These are phyloP conservation scores for Eupithecia subumbrata DNA, from an alignment of 2,888 invertebrate species.

Conservation along the genomic window DNA sequence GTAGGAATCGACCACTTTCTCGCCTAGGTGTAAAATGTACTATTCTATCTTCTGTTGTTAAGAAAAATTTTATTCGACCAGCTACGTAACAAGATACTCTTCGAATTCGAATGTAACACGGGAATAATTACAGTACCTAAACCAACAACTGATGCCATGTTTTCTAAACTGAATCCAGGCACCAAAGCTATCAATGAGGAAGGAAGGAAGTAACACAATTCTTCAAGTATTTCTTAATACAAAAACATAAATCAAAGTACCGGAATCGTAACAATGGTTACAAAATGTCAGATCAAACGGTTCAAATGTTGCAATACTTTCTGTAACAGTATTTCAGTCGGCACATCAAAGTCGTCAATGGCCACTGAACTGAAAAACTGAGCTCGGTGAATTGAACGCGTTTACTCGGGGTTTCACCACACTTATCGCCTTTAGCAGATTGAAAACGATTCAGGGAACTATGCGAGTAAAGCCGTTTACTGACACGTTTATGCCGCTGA, in stretches of 20 bases:
- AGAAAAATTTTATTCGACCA: neutral
- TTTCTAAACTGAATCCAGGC: neutral
- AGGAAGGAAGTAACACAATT: slow-evolving; percentile 25
- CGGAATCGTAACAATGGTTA: slow-evolving; percentile 47
- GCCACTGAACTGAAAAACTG: slow-evolving; percentile 70
- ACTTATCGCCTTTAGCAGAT: neutral
- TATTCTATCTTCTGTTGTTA: neutral
- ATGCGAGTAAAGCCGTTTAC: neutral
- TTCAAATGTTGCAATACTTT: slow-evolving; percentile 45
- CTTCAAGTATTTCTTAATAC: neutral
- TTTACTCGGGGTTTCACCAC: neutral
- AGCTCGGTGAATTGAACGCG: slow-evolving; percentile 47
- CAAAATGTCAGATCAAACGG: slow-evolving; percentile 60
- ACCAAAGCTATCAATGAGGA: neutral
- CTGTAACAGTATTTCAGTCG: slow-evolving; percentile 69
- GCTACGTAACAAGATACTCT: neutral
- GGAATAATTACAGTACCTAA: neutral
- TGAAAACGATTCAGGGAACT: neutral
- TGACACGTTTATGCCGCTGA: neutral
- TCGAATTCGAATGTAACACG: neutral
- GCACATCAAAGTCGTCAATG: slow-evolving; percentile 71
- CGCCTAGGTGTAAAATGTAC: too few relatives aligned
- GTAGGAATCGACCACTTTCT: too few relatives aligned
- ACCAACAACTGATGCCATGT: neutral
- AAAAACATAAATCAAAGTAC: slow-evolving; percentile 7